phyloP scores from a whole-genome alignment of 1,140 invertebrate genomes.

The Marisa cornuarietis region DNA sequence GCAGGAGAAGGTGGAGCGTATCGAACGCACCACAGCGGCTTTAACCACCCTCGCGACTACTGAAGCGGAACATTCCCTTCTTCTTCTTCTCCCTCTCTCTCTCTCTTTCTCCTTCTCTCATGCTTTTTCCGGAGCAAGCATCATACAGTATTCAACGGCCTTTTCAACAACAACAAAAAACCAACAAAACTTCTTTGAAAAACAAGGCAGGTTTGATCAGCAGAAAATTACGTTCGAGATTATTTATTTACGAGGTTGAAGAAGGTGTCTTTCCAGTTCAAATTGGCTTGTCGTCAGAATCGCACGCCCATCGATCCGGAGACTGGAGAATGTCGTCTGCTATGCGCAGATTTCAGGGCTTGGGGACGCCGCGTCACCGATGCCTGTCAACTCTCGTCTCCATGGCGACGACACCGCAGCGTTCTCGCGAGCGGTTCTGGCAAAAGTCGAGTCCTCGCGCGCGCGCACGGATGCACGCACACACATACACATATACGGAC shows the following conservation, averaged over 20 bases:
- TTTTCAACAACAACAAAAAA: no score
- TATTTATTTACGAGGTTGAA: no score
- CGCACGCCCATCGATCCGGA: not conserved
- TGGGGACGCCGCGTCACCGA: not conserved
- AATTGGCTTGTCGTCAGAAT: not conserved
- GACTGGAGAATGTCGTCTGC: not conserved
- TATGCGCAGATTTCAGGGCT: not conserved
- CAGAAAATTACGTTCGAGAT: no score
- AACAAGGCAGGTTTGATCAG: no score
- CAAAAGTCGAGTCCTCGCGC: not conserved
- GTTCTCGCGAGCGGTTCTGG: no score
- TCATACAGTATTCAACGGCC: no score
- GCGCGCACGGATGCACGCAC: conserved; percentile 11
- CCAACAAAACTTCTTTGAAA: no score
- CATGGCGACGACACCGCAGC: not conserved
- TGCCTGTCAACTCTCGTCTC: no score
- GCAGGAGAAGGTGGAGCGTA: not conserved
- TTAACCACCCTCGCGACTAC: not conserved
- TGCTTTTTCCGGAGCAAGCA: not conserved
- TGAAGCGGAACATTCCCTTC: no score
- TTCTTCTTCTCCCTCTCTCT: not conserved
- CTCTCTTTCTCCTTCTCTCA: not conserved
- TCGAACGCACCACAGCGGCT: not conserved
- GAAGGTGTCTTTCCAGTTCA: no score
- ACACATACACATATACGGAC: conserved; percentile 6